These are phyloP conservation scores for Oophaga sylvatica DNA, from an alignment of 2,797 vertebrate genomes.

Conservation along the genomic window DNA sequence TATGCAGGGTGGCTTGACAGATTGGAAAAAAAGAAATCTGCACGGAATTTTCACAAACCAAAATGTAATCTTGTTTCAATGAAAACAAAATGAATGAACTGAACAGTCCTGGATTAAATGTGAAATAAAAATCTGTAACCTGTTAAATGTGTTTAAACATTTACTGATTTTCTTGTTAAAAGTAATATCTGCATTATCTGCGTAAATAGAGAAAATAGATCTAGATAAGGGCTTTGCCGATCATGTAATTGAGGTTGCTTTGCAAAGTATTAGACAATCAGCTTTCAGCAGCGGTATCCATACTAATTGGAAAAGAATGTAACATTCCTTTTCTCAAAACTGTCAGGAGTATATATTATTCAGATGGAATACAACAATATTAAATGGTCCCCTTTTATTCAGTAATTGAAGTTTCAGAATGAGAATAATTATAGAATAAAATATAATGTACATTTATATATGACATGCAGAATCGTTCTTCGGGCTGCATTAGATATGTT, in stretches of 20 bases:
- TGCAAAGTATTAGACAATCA: conserved; percentile 25
- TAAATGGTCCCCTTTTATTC: background rate
- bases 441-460: background rate
- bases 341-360: background rate
- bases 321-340: background rate
- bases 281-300: conserved; percentile 6
- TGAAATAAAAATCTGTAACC: conserved; percentile 1
- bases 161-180: conserved; percentile 43
- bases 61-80: background rate
- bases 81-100: background rate
- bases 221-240: conserved; percentile 4
- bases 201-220: conserved; percentile 15
- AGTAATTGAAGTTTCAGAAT: background rate
- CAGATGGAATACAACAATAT: background rate
- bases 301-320: conserved; percentile 9
- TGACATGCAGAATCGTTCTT: background rate
- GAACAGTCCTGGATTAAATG: background rate
- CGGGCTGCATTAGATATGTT: too few species aligned
- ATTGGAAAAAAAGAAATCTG: background rate
- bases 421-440: background rate
- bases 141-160: conserved; percentile 23
- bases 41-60: background rate
- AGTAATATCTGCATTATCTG: conserved; percentile 13
- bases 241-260: conserved; percentile 24
- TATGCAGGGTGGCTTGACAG: background rate